Base-by-base conservation (phyloP, 2,113 vertebrate species). In the Pipa parva region DNA sequence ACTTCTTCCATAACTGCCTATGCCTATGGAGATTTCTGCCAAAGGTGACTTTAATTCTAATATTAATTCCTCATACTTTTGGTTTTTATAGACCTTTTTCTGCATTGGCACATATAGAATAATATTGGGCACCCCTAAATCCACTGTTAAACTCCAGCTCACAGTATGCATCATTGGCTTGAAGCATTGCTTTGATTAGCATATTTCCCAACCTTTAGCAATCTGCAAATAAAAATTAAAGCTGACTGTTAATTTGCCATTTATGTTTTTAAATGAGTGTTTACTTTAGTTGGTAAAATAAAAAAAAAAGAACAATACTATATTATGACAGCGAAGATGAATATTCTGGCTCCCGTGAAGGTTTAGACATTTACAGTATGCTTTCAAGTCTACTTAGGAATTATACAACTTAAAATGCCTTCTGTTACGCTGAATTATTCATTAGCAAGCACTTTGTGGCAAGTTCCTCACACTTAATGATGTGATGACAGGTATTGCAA, bases 401-500 rank as follows among this genome's bases (percentile, higher is more conserved):
- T 13, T 58, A 37, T n/a, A 20, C 37, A 26, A 39, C 24, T 18
- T 33, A 18, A 46, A 60, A 46, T 21, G 8, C 58, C 24, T 59
- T 7, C 24, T 33, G 15, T 60, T 27, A 22, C 8, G 15, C 4
- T 62, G 59, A 27, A 62, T 62, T 62, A 62, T 62, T 62, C 59
- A 62, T 62, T 11, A 48, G 45, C n/a, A 62, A 49, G 59, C 39
- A 22, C 39, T 48, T 62, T 62, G 39, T 62, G 45, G 48, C 59
- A 49, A 49, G 31, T 49, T 62, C 42, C 18, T 62, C 45, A 62
- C 45, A 62, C 28, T 28, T 62, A 62, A 62, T 62, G 59, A 49
- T 62, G 59, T 18, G 29, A 62, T 62, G 59, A 62, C 59, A 62
- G 28, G 59, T 31, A 26, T 49, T 62, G 42, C 49, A 31, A 62